phyloP scores from a whole-genome alignment of 1,140 invertebrate species.

The Saccostrea cuccullata region DNA sequence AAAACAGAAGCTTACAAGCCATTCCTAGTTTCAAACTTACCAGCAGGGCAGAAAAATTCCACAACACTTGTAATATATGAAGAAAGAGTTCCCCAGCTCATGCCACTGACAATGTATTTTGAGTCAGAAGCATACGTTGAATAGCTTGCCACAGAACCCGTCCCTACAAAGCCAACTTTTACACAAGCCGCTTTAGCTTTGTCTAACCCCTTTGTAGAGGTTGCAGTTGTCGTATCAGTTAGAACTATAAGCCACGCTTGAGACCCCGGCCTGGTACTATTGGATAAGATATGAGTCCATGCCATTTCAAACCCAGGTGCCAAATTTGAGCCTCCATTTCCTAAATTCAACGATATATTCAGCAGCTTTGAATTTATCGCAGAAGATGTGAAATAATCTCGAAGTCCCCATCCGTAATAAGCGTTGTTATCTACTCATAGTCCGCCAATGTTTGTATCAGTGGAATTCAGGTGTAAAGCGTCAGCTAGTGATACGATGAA shows the following conservation, averaged over 20 bases:
- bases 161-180: not conserved
- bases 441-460: not conserved
- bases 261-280: not conserved
- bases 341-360: not conserved
- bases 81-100: not conserved
- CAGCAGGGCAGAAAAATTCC: not conserved
- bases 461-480: not conserved
- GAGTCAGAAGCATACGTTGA: not conserved
- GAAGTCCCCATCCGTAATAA: not conserved
- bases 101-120: not conserved
- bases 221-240: not conserved
- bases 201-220: not conserved
- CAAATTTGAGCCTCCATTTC: not conserved
- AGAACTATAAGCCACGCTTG: not conserved
- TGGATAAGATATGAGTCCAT: not conserved
- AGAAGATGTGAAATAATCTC: not conserved
- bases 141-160: not conserved
- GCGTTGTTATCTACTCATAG: not conserved
- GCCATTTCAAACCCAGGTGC: not conserved
- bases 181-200: not conserved
- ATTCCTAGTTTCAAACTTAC: too few species aligned
- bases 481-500: not conserved
- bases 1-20: too few species aligned
- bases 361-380: not conserved
- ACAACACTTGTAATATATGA: not conserved